Evolutionary conservation across 2,797 vertebrate species (phyloP).

Genomic region (Crocidura indochinensis): DNA sequence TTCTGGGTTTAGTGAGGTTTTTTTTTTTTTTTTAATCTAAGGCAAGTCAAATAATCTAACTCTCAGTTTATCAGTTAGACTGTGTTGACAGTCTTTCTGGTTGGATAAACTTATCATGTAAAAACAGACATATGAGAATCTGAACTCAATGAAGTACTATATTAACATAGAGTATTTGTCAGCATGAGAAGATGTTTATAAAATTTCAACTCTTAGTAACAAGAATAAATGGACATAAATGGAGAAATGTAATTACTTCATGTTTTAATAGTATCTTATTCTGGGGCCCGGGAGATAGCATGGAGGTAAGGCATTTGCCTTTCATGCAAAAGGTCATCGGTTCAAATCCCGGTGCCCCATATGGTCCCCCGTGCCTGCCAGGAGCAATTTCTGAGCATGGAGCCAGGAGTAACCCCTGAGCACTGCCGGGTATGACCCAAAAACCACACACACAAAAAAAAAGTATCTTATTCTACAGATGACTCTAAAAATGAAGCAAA

Average conservation of each 20-base stretch:
- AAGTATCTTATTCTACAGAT: background rate
- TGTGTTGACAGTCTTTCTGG: background rate
- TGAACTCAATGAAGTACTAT: background rate
- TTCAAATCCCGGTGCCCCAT: no score
- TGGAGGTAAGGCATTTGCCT: no score
- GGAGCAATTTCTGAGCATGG: no score
- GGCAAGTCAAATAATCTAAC: background rate
- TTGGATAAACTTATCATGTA: background rate
- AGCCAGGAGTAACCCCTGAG: no score
- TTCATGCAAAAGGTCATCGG: no score
- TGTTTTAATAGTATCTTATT: background rate
- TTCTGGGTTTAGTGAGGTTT: background rate
- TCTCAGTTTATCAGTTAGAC: constrained; percentile 3
- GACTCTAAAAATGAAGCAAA: background rate
- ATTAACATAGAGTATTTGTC: background rate
- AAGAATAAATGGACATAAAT: background rate
- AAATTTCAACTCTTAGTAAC: background rate
- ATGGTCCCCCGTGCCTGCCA: no score
- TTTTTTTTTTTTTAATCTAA: background rate
- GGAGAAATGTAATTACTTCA: background rate
- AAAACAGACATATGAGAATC: background rate
- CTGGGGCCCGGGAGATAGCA: no score
- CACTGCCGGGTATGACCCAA: no score
- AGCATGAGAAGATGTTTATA: background rate
- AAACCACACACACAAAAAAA: no score